These are phyloP conservation scores for Archivesica marissinica DNA, from an alignment of 1,140 invertebrate species.

Conservation along the genomic window DNA sequence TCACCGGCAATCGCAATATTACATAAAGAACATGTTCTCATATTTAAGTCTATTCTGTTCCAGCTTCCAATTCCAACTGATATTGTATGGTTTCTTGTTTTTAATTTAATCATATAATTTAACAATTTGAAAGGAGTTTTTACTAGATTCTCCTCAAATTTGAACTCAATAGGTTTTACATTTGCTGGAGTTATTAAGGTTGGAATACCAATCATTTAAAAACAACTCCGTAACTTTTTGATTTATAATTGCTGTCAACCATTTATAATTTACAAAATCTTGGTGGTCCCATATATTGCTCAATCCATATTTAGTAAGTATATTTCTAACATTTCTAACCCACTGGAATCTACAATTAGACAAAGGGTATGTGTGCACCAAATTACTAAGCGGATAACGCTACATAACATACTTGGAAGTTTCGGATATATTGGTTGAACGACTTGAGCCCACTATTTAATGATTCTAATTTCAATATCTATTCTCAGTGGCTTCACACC, in stretches of 20 bases:
- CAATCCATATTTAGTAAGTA: conserved; percentile 8
- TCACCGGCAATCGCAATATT: too few species aligned
- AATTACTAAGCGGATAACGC: background rate
- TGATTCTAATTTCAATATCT: conserved; percentile 11
- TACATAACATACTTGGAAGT: background rate
- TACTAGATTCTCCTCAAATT: too few species aligned
- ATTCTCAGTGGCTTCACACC: background rate
- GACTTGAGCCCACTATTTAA: conserved; percentile 14
- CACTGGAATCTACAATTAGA: background rate
- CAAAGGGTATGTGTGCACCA: background rate
- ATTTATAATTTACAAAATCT: background rate
- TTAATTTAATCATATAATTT: too few species aligned
- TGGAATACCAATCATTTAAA: too few species aligned
- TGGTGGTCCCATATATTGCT: conserved; percentile 11
- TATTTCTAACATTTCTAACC: conserved; percentile 9
- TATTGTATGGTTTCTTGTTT: too few species aligned
- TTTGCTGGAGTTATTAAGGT: too few species aligned
- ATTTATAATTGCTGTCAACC: background rate
- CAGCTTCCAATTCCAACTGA: too few species aligned
- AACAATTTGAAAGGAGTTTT: too few species aligned
- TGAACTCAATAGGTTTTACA: too few species aligned
- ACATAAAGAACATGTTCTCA: too few species aligned
- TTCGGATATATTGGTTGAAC: background rate
- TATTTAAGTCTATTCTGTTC: too few species aligned
- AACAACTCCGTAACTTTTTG: background rate